A percentile compares a stretch with the other conserved stretches of the same genome.
Conservation (phyloP, 2,797 vertebrate genomes). For the Sternarchorhynchus goeldii region DNA sequence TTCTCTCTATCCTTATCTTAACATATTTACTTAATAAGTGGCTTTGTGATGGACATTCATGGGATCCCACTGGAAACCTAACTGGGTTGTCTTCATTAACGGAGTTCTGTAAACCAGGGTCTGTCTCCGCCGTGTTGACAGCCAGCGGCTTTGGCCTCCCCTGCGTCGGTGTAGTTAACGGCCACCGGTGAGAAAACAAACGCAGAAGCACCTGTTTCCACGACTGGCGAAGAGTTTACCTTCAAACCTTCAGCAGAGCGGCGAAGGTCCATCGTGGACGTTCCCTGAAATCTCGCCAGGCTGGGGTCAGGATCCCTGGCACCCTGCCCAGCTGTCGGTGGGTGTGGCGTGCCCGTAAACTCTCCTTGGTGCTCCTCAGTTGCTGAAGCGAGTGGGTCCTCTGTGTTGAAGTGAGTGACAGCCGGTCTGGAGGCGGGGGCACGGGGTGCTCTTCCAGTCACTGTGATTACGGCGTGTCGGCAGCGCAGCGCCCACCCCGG, state of each 20-base stretch:
- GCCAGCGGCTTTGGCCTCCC: constrained; percentile 41
- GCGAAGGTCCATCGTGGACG: constrained; percentile 38
- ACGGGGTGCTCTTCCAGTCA: constrained; percentile 53
- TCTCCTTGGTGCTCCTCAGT: constrained; percentile 27
- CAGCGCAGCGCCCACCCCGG: constrained; percentile 35
- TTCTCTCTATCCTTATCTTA: not conserved
- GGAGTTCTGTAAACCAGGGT: constrained; percentile 38
- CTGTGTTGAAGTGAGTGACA: constrained; percentile 41
- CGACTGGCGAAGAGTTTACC: constrained; percentile 53
- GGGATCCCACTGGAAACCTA: constrained; percentile 39
- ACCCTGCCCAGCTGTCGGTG: constrained; percentile 16
- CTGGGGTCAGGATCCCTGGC: not conserved
- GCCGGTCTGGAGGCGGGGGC: constrained; percentile 40
- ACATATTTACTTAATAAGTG: constrained; percentile 44
- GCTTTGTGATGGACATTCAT: constrained; percentile 46
- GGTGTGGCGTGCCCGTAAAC: constrained; percentile 36
- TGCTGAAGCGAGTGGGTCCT: constrained; percentile 43
- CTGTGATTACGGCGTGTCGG: constrained; percentile 55
- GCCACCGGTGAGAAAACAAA: constrained; percentile 48
- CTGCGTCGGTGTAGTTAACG: constrained; percentile 40
- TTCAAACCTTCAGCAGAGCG: constrained; percentile 61
- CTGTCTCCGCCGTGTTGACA: constrained; percentile 44
- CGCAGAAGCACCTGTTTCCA: constrained; percentile 35
- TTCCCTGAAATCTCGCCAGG: constrained; percentile 18
- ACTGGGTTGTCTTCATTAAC: constrained; percentile 52